Conservation (phyloP, 2,888 invertebrate species). For the Lasioglossum marginatum region DNA sequence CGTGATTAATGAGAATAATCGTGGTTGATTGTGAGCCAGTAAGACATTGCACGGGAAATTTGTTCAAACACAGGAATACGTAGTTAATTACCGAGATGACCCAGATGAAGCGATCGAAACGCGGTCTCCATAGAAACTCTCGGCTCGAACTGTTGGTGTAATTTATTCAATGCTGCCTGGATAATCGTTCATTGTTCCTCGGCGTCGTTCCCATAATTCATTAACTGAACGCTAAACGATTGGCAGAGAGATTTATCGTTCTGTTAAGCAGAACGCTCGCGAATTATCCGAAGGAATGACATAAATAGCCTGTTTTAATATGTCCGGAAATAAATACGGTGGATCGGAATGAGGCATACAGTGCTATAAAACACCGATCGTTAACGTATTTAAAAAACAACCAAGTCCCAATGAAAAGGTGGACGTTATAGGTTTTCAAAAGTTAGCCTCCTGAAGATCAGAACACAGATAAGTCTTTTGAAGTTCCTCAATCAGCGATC, state of each 20-base stretch:
- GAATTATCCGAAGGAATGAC: slow-evolving; percentile 21
- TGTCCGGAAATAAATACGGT: not conserved
- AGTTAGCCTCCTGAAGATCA: not conserved
- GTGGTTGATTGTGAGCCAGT: not conserved
- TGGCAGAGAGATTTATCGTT: slow-evolving; percentile 48
- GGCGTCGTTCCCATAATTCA: slow-evolving; percentile 60
- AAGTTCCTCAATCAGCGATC: not conserved
- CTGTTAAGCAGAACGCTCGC: slow-evolving; percentile 32
- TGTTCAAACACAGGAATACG: not conserved
- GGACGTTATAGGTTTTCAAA: too few relatives aligned
- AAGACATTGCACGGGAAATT: not conserved
- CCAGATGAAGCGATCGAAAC: slow-evolving; percentile 15
- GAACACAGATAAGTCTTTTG: not conserved
- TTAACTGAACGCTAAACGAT: slow-evolving; percentile 51
- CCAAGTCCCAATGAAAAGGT: too few relatives aligned
- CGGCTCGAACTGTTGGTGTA: slow-evolving; percentile 29
- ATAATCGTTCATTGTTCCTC: slow-evolving; percentile 48
- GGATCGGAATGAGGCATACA: not conserved
- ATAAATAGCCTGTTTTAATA: not conserved
- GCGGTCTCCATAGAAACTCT: slow-evolving; percentile 26
- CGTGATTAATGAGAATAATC: not conserved
- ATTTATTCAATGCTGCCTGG: slow-evolving; percentile 58
- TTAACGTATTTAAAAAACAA: not conserved
- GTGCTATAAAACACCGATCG: not conserved
- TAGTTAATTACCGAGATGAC: slow-evolving; percentile 38